Conservation (phyloP, 2,888 invertebrate species). For the Acronicta psi region DNA sequence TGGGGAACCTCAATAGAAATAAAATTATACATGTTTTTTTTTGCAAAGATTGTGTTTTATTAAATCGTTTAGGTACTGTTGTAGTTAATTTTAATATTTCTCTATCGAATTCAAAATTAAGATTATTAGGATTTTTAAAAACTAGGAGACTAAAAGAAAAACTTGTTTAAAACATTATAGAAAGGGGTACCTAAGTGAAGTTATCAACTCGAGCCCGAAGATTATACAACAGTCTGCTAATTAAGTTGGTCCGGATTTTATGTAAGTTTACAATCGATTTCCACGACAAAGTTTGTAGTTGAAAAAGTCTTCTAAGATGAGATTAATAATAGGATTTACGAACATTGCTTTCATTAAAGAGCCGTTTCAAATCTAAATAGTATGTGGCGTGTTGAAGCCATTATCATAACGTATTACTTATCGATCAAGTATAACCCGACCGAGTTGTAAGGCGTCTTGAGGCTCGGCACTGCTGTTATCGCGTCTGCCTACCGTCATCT, state of each 20-base stretch:
- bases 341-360: conserved; percentile 33
- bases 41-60: no score
- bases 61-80: neutral
- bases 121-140: conserved; percentile 9
- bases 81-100: neutral
- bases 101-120: neutral
- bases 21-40: no score
- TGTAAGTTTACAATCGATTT: conserved; percentile 24
- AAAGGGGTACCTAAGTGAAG: conserved; percentile 13
- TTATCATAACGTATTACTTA: conserved; percentile 64
- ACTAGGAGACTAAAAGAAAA: conserved; percentile 10
- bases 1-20: neutral
- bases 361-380: conserved; percentile 38
- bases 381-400: conserved; percentile 52
- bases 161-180: conserved; percentile 20
- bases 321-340: conserved; percentile 6
- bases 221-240: conserved; percentile 28
- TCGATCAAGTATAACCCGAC: conserved; percentile 65
- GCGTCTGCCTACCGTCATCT: conserved; percentile 66
- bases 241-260: conserved; percentile 31
- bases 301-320: conserved; percentile 1
- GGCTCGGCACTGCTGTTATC: conserved; percentile 56
- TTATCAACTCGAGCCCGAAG: conserved; percentile 23
- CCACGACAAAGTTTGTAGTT: neutral
- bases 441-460: conserved; percentile 51